Evolutionary conservation across 1,140 invertebrate species (phyloP), one percentile per base, ranked within the genome.

Genomic region (Palaemon carinicauda): DNA sequence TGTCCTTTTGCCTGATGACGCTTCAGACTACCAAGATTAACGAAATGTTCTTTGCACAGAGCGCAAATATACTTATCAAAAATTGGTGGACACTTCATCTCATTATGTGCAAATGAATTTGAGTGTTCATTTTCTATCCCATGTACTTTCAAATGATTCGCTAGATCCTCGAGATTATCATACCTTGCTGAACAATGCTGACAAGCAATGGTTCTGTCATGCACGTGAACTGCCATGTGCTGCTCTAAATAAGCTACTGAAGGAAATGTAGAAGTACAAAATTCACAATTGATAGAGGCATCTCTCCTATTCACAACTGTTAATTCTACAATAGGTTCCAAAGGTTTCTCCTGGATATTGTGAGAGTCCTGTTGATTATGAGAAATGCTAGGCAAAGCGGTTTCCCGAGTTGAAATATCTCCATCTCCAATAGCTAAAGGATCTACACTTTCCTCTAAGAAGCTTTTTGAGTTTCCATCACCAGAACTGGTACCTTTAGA

Each of bases 231-330:
- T 53, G 77, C 84, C 84, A 86, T 80, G 31, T 86, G 84, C 24
- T 86, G 84, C 77, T 86, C 77, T 27, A 86, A 51, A 53, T 86
- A 86, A 2, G 84, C 74, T 21, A 86, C 10, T 33, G 75, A 80
- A n/a, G 84, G 84, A 41, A 86, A 86, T 21, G 84, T 86, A 69
- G 84, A 86, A 29, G 84, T 80, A 51, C 84, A 86, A 51, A 86
- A 53, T 52, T 86, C 84, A 73, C 84, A 86, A 31, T 41, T 74
- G 21, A 86, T 86, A 17, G 77, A 17, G 80, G 51, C 50, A 86
- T 31, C 41, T 41, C 41, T 41, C 41, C 41, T 41, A 41, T 1
- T 41, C 41, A 41, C 12, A 12, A 41, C 41, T 41, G 41, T 9
- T 0, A 12, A 41, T 41, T 41, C 41, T 4, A 41, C 41, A 41